phyloP scores from a whole-genome alignment of 2,888 invertebrate species.

The Lottia scabra region DNA sequence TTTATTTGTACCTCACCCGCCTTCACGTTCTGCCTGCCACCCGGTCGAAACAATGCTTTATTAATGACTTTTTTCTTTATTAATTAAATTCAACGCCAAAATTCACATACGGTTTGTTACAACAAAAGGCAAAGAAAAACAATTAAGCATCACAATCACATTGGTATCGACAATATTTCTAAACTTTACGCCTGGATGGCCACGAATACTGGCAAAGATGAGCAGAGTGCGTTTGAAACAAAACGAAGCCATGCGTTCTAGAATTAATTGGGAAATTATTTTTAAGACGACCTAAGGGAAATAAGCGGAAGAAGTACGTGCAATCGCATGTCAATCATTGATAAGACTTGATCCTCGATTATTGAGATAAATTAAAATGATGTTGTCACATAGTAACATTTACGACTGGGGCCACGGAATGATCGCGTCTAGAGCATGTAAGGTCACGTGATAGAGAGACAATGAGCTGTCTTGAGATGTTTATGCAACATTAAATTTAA shows the following conservation, averaged over 20 bases:
- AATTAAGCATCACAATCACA: background rate
- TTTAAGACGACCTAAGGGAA: background rate
- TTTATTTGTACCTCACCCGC: background rate
- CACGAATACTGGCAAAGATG: background rate
- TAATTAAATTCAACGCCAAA: background rate
- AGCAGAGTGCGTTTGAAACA: background rate
- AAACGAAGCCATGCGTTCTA: background rate
- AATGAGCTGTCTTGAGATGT: background rate
- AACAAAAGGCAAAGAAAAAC: slow-evolving; percentile 1
- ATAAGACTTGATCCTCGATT: background rate
- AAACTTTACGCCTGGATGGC: too few species aligned
- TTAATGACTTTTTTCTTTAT: background rate
- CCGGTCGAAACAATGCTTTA: background rate
- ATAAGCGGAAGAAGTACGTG: background rate
- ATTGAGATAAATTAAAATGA: background rate
- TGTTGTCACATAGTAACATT: background rate
- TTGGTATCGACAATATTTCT: too few species aligned
- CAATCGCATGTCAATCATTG: background rate
- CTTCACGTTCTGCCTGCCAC: background rate
- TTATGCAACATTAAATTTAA: background rate
- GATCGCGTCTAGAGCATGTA: background rate
- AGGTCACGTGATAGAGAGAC: slow-evolving; percentile 2
- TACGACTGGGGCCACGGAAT: background rate
- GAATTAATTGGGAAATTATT: background rate
- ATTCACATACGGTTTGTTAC: too few species aligned